Base-by-base conservation (phyloP, 2,797 vertebrate genomes). In the Jordanella pulchra region DNA sequence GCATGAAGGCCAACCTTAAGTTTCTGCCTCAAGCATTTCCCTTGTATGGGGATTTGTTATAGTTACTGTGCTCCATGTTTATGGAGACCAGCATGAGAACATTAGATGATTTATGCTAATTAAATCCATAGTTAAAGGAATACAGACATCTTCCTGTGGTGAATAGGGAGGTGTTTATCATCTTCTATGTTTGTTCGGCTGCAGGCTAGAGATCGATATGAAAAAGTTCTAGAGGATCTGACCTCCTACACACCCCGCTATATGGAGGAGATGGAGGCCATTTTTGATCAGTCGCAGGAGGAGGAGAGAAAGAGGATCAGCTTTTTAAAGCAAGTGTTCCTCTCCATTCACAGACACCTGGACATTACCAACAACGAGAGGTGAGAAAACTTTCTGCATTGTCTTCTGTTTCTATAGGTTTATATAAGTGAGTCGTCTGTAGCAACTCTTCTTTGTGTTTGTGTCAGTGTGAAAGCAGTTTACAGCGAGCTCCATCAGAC, bases 231-330 rank as follows among this genome's bases (percentile, higher is more conserved):
- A 75, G 94, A 96, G 69, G 95, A 96, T 7, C 89, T 93, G n/a
- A 93, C 94, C 1, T 86, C 93, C n/a, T 95, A 95, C 80, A 94
- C 95, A 0, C 94, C 96, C 0, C 94, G 94, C 67, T 96, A 96
- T 91, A 96, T 96, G 95, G 96, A 96, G 86, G 96, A 96, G 70
- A 96, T 96, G 96, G 95, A 96, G 30, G 91, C 93, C 44, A 95
- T 96, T 42, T 96, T 96, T 81, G 95, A 96, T 42, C 90, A 95
- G 87, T 94, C 95, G 1, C 96, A 96, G 73, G 95, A 95, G 79
- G 92, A 95, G 80, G 95, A 96, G 85, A 93, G 94, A 84, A 96
- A 94, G 82, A 94, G 95, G 82, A 95, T 96, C 74, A 88, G 88
- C 79, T 96, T 96, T 61, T 86, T 96, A 58, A 96, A 96, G 79